Conservation (phyloP, 2,113 vertebrate species). For the Salminus brasiliensis region DNA sequence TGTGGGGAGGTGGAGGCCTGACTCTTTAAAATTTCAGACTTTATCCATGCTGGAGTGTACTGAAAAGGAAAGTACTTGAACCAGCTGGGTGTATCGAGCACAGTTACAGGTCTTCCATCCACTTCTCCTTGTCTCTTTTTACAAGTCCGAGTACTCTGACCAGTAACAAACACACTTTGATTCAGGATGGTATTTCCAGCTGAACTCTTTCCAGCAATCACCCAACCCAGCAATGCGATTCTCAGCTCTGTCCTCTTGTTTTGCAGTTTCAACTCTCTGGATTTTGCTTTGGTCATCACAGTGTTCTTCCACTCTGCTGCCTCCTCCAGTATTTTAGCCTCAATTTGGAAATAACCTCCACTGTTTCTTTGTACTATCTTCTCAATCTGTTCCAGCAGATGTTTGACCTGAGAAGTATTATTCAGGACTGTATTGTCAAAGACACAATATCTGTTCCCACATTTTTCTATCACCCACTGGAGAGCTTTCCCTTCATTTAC, state of each 20-base stretch:
- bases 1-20: not conserved
- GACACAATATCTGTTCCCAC: too few species aligned
- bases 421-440: too few species aligned
- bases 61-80: not conserved
- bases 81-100: not conserved
- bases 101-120: not conserved
- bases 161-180: not conserved
- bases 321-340: too few species aligned
- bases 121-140: not conserved
- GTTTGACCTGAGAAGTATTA: too few species aligned
- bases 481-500: too few species aligned
- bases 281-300: too few species aligned
- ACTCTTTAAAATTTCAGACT: not conserved
- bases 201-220: slow-evolving; percentile 1
- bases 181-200: not conserved
- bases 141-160: not conserved
- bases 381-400: too few species aligned
- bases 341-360: too few species aligned
- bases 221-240: not conserved
- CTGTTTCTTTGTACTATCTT: too few species aligned
- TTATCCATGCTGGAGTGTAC: not conserved
- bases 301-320: too few species aligned
- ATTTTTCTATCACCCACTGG: too few species aligned
- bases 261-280: too few species aligned
- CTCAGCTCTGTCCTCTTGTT: not conserved